These are phyloP conservation scores for Trogon surrucura DNA, from an alignment of 2,113 vertebrate genomes.

Conservation along the genomic window DNA sequence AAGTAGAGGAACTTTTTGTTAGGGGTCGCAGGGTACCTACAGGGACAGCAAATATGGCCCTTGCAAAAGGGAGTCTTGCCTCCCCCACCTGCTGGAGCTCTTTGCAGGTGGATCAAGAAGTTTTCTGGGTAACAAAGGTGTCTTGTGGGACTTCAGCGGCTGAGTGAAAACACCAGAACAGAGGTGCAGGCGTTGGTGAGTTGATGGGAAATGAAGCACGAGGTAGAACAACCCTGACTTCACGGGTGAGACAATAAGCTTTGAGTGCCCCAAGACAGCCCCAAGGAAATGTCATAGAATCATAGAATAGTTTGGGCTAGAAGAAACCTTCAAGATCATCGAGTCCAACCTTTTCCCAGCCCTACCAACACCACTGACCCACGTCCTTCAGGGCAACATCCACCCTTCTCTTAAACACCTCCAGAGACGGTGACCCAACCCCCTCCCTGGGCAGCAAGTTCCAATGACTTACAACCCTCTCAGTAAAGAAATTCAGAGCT, in stretches of 20 bases:
- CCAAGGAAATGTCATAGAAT: neutral
- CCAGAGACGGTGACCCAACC: too few relatives aligned
- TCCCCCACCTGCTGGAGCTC: neutral
- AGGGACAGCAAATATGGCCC: neutral
- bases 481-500: neutral
- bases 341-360: too few relatives aligned
- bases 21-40: too few relatives aligned
- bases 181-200: neutral
- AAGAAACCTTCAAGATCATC: too few relatives aligned
- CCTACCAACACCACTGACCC: too few relatives aligned
- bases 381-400: too few relatives aligned
- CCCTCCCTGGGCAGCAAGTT: too few relatives aligned
- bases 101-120: neutral
- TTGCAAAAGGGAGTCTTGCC: neutral
- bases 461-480: too few relatives aligned
- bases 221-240: neutral
- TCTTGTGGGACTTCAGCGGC: neutral
- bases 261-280: neutral
- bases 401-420: too few relatives aligned
- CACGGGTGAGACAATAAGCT: neutral
- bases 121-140: neutral
- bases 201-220: neutral
- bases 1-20: neutral
- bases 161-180: neutral
- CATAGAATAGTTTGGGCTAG: too few relatives aligned